Percentiles rank a stretch among this genome's conserved stretches.
Conservation (phyloP, 2,888 invertebrate genomes). For the Taphrorychus bicolor region DNA sequence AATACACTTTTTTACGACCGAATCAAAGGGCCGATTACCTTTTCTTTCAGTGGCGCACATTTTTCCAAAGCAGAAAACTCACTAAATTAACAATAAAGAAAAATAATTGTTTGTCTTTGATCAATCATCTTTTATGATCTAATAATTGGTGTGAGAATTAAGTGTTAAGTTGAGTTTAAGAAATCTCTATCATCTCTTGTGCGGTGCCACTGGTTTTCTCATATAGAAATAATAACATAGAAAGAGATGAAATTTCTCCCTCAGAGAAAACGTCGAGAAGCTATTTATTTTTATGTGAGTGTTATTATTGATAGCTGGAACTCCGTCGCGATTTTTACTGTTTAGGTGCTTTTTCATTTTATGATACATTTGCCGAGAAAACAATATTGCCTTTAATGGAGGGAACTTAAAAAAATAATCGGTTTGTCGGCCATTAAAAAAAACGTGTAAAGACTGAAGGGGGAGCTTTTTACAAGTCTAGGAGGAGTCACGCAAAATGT, state of each 20-base stretch:
- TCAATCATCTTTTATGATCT: no score
- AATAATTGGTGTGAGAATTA: no score
- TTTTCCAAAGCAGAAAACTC: not conserved
- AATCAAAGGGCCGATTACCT: conserved; percentile 34
- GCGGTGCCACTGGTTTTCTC: conserved; percentile 17
- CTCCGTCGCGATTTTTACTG: conserved; percentile 39
- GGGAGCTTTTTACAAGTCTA: not conserved
- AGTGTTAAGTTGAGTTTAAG: no score
- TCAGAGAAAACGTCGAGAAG: conserved; percentile 50
- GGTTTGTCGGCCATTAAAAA: conserved; percentile 20
- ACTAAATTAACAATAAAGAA: no score
- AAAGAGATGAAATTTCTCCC: conserved; percentile 35
- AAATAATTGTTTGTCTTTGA: no score
- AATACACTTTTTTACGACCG: conserved; percentile 37
- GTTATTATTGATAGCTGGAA: conserved; percentile 59
- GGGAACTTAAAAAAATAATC: conserved; percentile 25
- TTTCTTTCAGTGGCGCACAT: conserved; percentile 14
- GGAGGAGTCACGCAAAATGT: no score
- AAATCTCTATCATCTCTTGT: no score
- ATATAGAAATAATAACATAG: conserved; percentile 29
- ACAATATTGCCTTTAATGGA: conserved; percentile 43
- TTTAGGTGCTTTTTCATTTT: conserved; percentile 43
- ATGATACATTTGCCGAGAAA: conserved; percentile 44
- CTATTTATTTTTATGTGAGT: conserved; percentile 62
- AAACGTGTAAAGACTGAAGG: not conserved